Conservation (phyloP, 2,113 vertebrate genomes). For the Bujurquina vittata region DNA sequence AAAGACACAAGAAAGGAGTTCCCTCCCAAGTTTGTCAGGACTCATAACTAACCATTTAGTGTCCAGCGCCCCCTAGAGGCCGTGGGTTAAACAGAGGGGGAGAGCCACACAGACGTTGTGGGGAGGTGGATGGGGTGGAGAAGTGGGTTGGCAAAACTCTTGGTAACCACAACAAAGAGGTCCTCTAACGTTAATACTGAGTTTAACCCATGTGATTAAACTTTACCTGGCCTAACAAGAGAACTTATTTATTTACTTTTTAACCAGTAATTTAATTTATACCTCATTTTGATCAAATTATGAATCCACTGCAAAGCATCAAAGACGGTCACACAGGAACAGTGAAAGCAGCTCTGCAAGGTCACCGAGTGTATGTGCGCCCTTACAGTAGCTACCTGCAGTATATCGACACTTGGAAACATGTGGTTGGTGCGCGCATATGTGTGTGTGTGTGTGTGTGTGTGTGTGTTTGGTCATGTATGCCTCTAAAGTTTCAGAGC, state of each 20-base stretch:
- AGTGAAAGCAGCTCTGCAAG: neutral
- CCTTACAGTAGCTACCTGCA: neutral
- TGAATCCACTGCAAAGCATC: too few relatives aligned
- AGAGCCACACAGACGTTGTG: neutral
- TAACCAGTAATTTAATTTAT: neutral
- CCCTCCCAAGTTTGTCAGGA: too few relatives aligned
- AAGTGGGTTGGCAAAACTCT: neutral
- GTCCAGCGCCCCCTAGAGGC: too few relatives aligned
- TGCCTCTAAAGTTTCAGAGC: neutral
- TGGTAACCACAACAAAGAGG: neutral
- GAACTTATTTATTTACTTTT: neutral
- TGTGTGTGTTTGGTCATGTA: neutral
- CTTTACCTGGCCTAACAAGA: neutral
- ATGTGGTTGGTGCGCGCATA: too few relatives aligned
- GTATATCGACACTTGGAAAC: neutral
- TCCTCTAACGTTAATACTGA: neutral
- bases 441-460: neutral
- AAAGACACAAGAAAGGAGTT: too few relatives aligned
- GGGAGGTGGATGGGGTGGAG: neutral
- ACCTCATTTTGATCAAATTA: neutral
- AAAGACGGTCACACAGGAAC: too few relatives aligned
- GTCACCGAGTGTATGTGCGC: neutral
- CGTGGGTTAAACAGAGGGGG: too few relatives aligned
- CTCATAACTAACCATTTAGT: too few relatives aligned
- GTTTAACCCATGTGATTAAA: neutral